Evolutionary conservation across 2,888 invertebrate genomes (phyloP).

Genomic region (Lamproptera curius): DNA sequence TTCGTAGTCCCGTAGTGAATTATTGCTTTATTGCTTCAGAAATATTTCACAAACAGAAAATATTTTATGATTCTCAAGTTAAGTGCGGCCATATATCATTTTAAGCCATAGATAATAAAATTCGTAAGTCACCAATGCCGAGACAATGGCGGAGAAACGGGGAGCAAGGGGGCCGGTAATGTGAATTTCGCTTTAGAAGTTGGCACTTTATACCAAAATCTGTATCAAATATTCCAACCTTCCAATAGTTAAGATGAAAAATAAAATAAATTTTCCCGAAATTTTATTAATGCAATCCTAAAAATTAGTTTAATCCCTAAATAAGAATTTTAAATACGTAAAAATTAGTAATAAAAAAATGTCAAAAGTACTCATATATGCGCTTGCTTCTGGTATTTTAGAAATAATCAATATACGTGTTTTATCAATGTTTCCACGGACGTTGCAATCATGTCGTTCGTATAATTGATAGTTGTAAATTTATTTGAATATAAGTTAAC

Average conservation of each 20-base stretch:
- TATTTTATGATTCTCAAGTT: constrained; percentile 78
- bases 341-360: too few relatives aligned
- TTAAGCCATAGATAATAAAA: constrained; percentile 78
- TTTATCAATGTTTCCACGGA: neutral
- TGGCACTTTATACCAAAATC: too few relatives aligned
- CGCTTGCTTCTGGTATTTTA: too few relatives aligned
- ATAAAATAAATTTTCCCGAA: too few relatives aligned
- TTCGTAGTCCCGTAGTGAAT: constrained; percentile 76
- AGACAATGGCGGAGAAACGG: constrained; percentile 59
- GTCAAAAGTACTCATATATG: too few relatives aligned
- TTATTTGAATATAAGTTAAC: constrained; percentile 37
- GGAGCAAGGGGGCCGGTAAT: constrained; percentile 31
- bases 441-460: constrained; percentile 10
- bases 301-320: too few relatives aligned
- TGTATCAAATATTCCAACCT: too few relatives aligned
- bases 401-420: constrained; percentile 9
- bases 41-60: constrained; percentile 79
- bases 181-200: too few relatives aligned
- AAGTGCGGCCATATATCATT: constrained; percentile 75
- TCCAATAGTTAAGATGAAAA: too few relatives aligned
- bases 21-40: constrained; percentile 79
- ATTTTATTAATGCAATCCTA: too few relatives aligned
- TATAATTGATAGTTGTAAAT: constrained; percentile 36
- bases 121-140: constrained; percentile 69
- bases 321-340: too few relatives aligned